A percentile compares a stretch with the other conserved stretches of the same genome.
These are phyloP conservation scores for Cyprinodon variegatus DNA, from an alignment of 2,113 vertebrate species.

Conservation along the genomic window DNA sequence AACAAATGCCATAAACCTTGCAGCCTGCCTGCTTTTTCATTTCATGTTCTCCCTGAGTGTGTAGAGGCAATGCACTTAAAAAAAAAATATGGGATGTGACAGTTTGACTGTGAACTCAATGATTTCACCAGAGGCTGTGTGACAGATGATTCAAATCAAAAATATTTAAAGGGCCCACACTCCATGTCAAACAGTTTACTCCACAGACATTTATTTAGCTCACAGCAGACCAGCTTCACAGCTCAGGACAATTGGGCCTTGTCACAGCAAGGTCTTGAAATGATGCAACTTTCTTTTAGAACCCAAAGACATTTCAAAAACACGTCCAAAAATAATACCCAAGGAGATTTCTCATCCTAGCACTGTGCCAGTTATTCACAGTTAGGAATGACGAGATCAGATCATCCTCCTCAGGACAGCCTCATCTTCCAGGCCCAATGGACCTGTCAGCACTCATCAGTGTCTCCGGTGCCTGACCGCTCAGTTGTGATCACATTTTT, in stretches of 20 bases:
- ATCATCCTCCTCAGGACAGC: slow-evolving; percentile 31
- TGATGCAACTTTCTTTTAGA: slow-evolving; percentile 16
- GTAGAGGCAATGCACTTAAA: slow-evolving; percentile 1
- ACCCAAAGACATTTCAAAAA: slow-evolving; percentile 25
- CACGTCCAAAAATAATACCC: slow-evolving; percentile 24
- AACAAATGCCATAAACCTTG: not conserved
- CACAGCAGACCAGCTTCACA: slow-evolving; percentile 19
- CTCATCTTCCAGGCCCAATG: slow-evolving; percentile 54
- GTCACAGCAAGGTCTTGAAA: not conserved
- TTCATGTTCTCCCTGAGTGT: not conserved
- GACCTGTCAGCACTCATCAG: slow-evolving; percentile 62
- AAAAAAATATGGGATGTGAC: slow-evolving; percentile 20
- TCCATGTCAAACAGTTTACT: slow-evolving; percentile 44
- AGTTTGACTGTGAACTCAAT: slow-evolving; percentile 26
- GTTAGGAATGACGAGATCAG: slow-evolving; percentile 60
- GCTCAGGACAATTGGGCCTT: slow-evolving; percentile 14
- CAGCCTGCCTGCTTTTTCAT: slow-evolving; percentile 7
- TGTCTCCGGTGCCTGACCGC: slow-evolving; percentile 37
- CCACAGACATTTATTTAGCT: slow-evolving; percentile 35
- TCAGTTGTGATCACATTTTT: slow-evolving; percentile 57
- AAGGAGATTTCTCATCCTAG: slow-evolving; percentile 27
- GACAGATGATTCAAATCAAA: slow-evolving; percentile 57
- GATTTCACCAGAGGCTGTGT: slow-evolving; percentile 38
- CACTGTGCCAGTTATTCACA: slow-evolving; percentile 45
- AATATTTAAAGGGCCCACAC: slow-evolving; percentile 15